Base-by-base conservation (phyloP, 2,797 vertebrate genomes). In the Rhinogobio ventralis region DNA sequence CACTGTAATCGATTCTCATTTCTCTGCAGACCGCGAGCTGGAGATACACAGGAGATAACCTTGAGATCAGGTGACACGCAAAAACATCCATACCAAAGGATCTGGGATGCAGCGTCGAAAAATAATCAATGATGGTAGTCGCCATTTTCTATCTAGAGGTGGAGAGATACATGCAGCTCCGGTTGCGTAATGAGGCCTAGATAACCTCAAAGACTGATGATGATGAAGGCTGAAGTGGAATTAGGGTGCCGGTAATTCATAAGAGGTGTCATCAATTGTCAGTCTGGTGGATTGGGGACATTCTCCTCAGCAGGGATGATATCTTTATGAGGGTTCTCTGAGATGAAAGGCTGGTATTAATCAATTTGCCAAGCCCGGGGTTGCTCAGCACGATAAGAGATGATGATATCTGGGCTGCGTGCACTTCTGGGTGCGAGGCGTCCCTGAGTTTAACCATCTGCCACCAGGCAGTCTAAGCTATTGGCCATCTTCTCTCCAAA, bases 261-360 rank as follows among this genome's bases (percentile, higher is more conserved):
- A 90, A 87, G 68, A 72, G 20, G 82, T 73, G 88, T 89, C 86
- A 87, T 88, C 79, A 73, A 85, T 85, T 92, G 92, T 91, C 90
- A 89, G 89, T 88, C 87, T 90, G 86, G 85, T 74, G 89, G 85
- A 83, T 88, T 79, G 71, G 89, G 91, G 82, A 88, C 90, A 85
- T 93, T 91, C 90, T 93, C 88, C 88, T 79, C 87, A 89, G 90
- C 92, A 79, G 88, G 23, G 90, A 94, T 94, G 92, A 91, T 93
- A 93, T 94, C 93, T 93, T 79, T 83, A 89, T 53, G 91, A 91
- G 91, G 86, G 90, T 93, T 90, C 91, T 93, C 90, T 42, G 82
- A 75, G 91, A 92, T 91, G 91, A 94, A 93, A 93, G 91, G 88
- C 92, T 90, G 89, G 91, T 90, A 93, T 92, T 94, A 92, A 95